Percentiles rank a stretch among this genome's conserved stretches.
phyloP scores from a whole-genome alignment of 92 coral and sea anemone genomes.

The Palythoa caribaeorum region DNA sequence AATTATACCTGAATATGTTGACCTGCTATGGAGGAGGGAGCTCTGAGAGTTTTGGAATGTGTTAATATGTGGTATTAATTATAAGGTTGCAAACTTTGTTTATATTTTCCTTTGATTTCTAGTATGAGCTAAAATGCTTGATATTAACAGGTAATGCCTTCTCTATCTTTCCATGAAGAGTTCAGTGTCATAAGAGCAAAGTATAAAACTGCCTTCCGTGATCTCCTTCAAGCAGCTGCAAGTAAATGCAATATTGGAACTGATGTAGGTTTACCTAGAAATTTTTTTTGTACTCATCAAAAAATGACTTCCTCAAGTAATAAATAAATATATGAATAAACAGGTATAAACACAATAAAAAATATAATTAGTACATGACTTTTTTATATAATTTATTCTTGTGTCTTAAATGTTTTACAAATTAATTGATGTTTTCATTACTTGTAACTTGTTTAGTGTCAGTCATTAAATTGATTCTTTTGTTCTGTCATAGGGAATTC shows the following conservation, averaged over 20 bases:
- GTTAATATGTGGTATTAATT: no score
- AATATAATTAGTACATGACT: neutral
- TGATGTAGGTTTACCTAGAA: slow-evolving; percentile 61
- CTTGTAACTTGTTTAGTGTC: neutral
- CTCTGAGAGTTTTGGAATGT: no score
- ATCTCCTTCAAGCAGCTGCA: slow-evolving; percentile 92
- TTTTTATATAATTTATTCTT: neutral
- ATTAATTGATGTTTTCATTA: no score
- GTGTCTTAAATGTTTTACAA: neutral
- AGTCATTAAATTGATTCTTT: neutral
- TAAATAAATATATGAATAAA: neutral
- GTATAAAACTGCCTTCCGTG: slow-evolving; percentile 89
- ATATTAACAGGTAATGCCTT: slow-evolving; percentile 82
- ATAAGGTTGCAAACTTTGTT: no score
- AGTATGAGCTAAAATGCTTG: neutral
- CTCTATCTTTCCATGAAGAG: slow-evolving; percentile 94
- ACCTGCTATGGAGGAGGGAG: no score
- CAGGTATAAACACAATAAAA: neutral
- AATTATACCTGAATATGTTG: no score
- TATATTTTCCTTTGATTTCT: no score
- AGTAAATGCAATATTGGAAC: slow-evolving; percentile 66
- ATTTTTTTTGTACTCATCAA: neutral
- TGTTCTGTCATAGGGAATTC: neutral
- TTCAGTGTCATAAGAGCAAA: slow-evolving; percentile 92
- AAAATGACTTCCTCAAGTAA: neutral